Conservation (phyloP, 37 sponge, comb jelly and placozoan species). For the Cladorhizidae sp. region DNA sequence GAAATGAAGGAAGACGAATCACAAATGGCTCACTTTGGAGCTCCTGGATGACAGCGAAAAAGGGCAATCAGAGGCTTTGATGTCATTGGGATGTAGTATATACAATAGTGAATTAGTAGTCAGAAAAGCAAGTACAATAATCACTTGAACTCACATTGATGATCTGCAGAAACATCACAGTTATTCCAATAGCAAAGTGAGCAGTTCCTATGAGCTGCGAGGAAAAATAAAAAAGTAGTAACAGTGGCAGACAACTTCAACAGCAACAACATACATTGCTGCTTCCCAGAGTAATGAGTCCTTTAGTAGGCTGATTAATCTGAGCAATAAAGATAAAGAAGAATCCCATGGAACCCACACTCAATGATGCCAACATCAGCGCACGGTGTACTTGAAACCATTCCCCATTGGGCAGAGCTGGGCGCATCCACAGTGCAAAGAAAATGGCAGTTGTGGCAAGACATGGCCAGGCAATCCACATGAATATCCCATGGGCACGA, state of each 20-base stretch:
- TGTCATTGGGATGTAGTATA: not conserved
- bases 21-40: not conserved
- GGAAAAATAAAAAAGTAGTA: not conserved
- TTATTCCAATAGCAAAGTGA: slow-evolving; percentile 63
- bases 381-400: slow-evolving; percentile 81
- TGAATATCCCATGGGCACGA: slow-evolving; percentile 57
- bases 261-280: not conserved
- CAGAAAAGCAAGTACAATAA: not conserved
- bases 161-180: slow-evolving; percentile 60
- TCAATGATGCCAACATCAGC: slow-evolving; percentile 45
- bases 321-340: slow-evolving; percentile 59
- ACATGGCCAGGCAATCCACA: slow-evolving; percentile 65
- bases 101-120: not conserved
- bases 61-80: slow-evolving; percentile 67
- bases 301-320: slow-evolving; percentile 2
- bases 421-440: slow-evolving; percentile 75
- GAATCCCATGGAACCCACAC: slow-evolving; percentile 51
- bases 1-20: not conserved
- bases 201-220: slow-evolving; percentile 29
- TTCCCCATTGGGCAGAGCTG: slow-evolving; percentile 64
- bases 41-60: slow-evolving; percentile 63
- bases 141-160: slow-evolving; percentile 56
- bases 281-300: slow-evolving; percentile 39
- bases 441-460: slow-evolving; percentile 60
- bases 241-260: not conserved